Evolutionary conservation across 2,113 vertebrate genomes (phyloP), one percentile per base, ranked within the genome.

Genomic region (Oryzias javanicus): DNA sequence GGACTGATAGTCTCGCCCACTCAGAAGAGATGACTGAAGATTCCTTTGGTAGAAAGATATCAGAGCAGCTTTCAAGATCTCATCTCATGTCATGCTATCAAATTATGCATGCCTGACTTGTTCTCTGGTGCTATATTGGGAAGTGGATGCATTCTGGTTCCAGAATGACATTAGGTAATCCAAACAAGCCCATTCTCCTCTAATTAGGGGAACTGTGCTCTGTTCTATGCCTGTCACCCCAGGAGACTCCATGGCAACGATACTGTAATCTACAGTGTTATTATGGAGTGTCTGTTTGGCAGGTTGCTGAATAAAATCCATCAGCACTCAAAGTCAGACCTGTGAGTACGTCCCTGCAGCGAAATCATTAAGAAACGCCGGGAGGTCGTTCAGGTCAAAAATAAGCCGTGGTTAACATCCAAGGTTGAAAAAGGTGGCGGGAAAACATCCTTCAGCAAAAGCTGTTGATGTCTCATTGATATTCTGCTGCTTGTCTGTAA

Each of bases 241-340:
- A 87, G 93, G 94, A 96, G 94, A 95, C 86, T 54, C 94, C 93
- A 96, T 98, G 89, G 94, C 92, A 96, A 98, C 94, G 55, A 73
- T 65, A 73, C 76, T 42, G 6, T 56, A 72, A 82, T 64, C 71
- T 65, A 49, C 66, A 72, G 58, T 25, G 24, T 70, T 81, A 88
- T 72, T 71, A 86, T 53, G 47, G 74, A 55, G 35, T 65, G 49
- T 42, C 56, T 41, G 49, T 66, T 66, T 78, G 66, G 64, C 62
- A 75, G 45, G 18, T 19, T 22, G 25, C 53, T 18, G 76, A 74
- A 71, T 41, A 60, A 70, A 74, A 47, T 55, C 41, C 29, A 41
- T 63, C 51, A 49, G 15, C 19, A 29, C 42, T 65, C 41, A 71
- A 60, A 54, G 46, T 12, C 29, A 44, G 61, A 58, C 42, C 49